These are phyloP conservation scores for Temnothorax rugatulus DNA, from an alignment of 2,888 invertebrate genomes.

Conservation along the genomic window DNA sequence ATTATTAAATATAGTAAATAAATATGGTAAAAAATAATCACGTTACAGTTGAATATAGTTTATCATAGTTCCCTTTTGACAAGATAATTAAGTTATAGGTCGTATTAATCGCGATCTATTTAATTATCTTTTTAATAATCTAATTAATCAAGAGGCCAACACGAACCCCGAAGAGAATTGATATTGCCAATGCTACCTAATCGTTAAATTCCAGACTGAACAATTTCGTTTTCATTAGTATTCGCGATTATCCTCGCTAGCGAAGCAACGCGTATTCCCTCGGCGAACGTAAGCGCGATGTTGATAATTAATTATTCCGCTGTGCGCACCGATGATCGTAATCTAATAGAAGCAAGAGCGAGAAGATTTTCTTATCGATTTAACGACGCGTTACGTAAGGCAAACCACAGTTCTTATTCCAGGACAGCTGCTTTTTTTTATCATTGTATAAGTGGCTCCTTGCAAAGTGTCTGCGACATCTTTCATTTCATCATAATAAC, in stretches of 20 bases:
- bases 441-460: conserved; percentile 9
- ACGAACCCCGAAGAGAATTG: not conserved
- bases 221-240: conserved; percentile 23
- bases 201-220: not conserved
- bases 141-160: conserved; percentile 3
- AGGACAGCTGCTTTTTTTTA: conserved; percentile 54
- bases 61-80: not conserved
- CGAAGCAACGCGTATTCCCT: not conserved
- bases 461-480: conserved; percentile 42
- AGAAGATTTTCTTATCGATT: conserved; percentile 56
- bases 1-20: not conserved
- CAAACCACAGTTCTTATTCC: conserved; percentile 62
- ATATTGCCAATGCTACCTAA: not conserved
- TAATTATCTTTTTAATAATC: not conserved
- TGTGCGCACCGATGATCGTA: conserved; percentile 1
- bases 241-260: not conserved
- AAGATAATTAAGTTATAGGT: not conserved
- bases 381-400: conserved; percentile 56
- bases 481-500: conserved; percentile 53
- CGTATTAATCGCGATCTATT: not conserved
- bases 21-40: not conserved
- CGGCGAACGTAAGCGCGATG: conserved; percentile 19
- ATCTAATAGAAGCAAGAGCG: conserved; percentile 14
- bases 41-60: not conserved
- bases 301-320: conserved; percentile 40